phyloP scores from a whole-genome alignment of 2,888 invertebrate species.

The Cephus spinipes region DNA sequence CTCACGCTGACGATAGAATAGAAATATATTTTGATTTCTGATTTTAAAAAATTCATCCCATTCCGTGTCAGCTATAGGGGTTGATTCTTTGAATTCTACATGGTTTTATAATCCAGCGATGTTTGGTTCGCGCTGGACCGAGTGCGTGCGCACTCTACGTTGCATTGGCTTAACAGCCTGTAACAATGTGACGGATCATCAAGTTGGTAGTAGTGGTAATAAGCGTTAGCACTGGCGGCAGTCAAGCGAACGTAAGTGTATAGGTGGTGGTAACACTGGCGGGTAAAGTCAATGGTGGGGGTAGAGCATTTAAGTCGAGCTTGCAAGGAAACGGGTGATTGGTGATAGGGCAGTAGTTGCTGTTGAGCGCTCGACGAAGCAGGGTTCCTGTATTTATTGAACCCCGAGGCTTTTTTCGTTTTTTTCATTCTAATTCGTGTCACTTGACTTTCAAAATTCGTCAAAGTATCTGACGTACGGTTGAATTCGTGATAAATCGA shows the following conservation, averaged over 20 bases:
- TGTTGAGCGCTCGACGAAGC: constrained; percentile 33
- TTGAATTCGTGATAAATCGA: neutral
- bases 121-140: neutral
- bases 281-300: constrained; percentile 29
- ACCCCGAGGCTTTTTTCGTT: neutral
- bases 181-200: neutral
- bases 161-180: neutral
- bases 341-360: constrained; percentile 50
- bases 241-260: neutral
- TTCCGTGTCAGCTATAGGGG: neutral
- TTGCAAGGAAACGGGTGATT: constrained; percentile 69
- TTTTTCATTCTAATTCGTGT: neutral
- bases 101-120: neutral
- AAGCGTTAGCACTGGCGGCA: neutral
- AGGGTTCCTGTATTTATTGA: neutral
- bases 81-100: neutral
- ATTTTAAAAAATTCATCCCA: neutral
- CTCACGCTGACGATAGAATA: neutral
- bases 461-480: neutral
- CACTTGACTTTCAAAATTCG: neutral
- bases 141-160: constrained; percentile 3
- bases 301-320: constrained; percentile 63
- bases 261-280: neutral
- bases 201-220: neutral
- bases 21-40: neutral